Evolutionary conservation across 2,113 vertebrate species (phyloP), one percentile per base, ranked within the genome.

Genomic region (Loxodonta africana): DNA sequence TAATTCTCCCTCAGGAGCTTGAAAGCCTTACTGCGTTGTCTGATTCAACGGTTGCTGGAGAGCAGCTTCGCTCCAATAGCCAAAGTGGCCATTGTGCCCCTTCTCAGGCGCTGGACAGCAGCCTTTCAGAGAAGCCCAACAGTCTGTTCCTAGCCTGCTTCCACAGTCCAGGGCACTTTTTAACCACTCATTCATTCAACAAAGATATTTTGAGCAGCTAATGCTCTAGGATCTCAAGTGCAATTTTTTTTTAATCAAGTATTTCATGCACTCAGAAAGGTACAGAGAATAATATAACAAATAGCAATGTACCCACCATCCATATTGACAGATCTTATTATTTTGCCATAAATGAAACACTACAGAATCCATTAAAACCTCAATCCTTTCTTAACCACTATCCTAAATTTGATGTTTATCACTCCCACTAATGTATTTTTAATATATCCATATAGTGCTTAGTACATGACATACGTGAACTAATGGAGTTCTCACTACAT

Each of bases 1-100:
- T 63, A 18, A 63, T 88, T 88, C 94, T 92, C 71, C 41, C 71
- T 83, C 77, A 41, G 94, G 88, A 90, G 63, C 63, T 88, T 92
- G 88, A 92, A 92, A 94, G 57, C 76, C 9, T 37, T 30, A 25
- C n/a, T 96, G 37, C 63, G 63, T n/a, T 25, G 51, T 95, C 83
- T 23, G 26, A 69, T 33, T 53, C 84, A 10, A 15, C 33, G 1
- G 7, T 14, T 69, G 80, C 62, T 83, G 65, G 30, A 28, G 71
- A 86, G 93, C 9, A 8, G 15, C n/a, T 21, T 90, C 73, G 15
- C 21, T 60, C 37, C 63, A 33, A 83, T 41, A 28, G 76, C 57
- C 48, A 28, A 6, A 0, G 3, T 8, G 6, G 4, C 73, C 6
- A 1, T 28, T 5, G 46, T 21, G 17, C n/a, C 71, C 81, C 73